Conservation (phyloP, 2,888 invertebrate species). For the Digitonthophagus gazella region DNA sequence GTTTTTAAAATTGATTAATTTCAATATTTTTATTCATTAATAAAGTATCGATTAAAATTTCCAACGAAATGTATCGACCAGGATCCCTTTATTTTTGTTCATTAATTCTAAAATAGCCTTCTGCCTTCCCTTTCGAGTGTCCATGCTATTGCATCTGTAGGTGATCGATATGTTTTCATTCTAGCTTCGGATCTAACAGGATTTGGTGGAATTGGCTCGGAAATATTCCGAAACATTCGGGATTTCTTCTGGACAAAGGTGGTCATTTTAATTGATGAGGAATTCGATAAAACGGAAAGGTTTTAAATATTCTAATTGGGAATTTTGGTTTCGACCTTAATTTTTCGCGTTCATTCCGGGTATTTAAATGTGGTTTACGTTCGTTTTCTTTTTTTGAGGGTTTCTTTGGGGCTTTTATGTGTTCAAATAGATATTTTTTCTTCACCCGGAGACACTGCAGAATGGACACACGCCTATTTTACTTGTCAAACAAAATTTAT, state of each 20-base stretch:
- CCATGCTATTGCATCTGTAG: slow-evolving; percentile 60
- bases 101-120: slow-evolving; percentile 57
- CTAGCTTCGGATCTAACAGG: slow-evolving; percentile 56
- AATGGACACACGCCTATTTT: background rate
- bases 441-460: background rate
- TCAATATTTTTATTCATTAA: slow-evolving; percentile 54
- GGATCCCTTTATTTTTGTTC: slow-evolving; percentile 52
- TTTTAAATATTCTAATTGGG: background rate
- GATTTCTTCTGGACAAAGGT: slow-evolving; percentile 43
- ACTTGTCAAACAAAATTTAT: background rate
- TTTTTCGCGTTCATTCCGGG: background rate
- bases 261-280: slow-evolving; percentile 27
- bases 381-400: background rate
- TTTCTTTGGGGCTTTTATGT: background rate
- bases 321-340: background rate
- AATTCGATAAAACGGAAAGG: too few relatives aligned
- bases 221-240: slow-evolving; percentile 41
- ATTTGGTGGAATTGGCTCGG: slow-evolving; percentile 52
- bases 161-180: slow-evolving; percentile 57
- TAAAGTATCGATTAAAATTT: slow-evolving; percentile 45
- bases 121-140: slow-evolving; percentile 57
- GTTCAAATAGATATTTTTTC: background rate
- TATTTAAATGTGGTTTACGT: background rate
- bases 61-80: slow-evolving; percentile 46
- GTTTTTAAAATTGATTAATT: slow-evolving; percentile 52